Conservation (phyloP, 2,888 invertebrate species). For the Steinernema hermaphroditum region DNA sequence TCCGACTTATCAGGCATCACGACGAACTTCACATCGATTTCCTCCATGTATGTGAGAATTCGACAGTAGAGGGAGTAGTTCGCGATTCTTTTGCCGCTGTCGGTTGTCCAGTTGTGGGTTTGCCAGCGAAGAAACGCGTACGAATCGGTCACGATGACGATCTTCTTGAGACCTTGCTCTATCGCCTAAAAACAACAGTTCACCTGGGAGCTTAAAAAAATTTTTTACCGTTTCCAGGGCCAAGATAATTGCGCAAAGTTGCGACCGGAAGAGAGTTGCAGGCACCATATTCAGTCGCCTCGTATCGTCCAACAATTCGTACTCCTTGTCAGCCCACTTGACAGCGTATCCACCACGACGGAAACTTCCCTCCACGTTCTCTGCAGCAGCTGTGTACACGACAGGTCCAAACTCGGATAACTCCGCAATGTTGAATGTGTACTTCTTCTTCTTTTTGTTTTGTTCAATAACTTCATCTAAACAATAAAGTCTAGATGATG, state of each 20-base stretch:
- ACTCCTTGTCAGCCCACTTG: constrained; percentile 29
- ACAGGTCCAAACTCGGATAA: neutral
- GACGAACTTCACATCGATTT: constrained; percentile 31
- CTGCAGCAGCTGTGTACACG: constrained; percentile 31
- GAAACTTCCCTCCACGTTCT: neutral
- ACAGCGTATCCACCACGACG: constrained; percentile 37
- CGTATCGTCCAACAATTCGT: constrained; percentile 26
- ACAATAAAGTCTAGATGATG: too few species aligned
- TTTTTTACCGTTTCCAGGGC: constrained; percentile 47
- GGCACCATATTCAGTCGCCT: constrained; percentile 46
- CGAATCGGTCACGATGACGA: constrained; percentile 38
- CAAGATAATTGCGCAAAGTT: constrained; percentile 47
- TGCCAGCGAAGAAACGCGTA: constrained; percentile 35
- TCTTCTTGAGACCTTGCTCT: constrained; percentile 6
- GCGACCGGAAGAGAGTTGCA: constrained; percentile 47
- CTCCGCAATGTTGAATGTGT: neutral
- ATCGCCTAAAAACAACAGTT: constrained; percentile 36
- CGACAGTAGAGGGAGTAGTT: constrained; percentile 30
- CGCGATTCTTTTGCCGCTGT: constrained; percentile 33
- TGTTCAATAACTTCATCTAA: constrained; percentile 12
- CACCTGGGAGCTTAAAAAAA: too few species aligned
- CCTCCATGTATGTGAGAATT: constrained; percentile 22
- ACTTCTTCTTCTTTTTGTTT: neutral
- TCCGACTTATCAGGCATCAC: constrained; percentile 24
- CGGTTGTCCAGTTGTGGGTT: constrained; percentile 34